Evolutionary conservation across 2,888 invertebrate genomes (phyloP).

Genomic region (Tetropium fuscum): DNA sequence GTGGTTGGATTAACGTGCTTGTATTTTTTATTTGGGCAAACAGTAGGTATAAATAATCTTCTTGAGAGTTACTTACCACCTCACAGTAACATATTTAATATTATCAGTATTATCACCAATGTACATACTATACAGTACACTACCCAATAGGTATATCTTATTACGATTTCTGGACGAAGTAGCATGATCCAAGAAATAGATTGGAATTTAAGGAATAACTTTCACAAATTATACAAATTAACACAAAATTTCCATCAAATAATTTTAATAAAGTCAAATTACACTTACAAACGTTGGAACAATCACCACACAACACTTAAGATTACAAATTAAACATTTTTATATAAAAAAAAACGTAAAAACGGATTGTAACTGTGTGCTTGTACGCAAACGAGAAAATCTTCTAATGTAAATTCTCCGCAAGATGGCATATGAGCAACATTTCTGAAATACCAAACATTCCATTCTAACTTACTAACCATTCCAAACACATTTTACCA

Average conservation of each 20-base stretch:
- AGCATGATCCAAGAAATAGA: slow-evolving; percentile 41
- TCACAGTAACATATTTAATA: neutral
- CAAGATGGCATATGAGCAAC: slow-evolving; percentile 50
- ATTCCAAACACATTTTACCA: slow-evolving; percentile 18
- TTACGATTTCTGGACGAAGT: slow-evolving; percentile 18
- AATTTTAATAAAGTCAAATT: slow-evolving; percentile 11
- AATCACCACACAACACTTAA: slow-evolving; percentile 33
- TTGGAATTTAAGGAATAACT: slow-evolving; percentile 49
- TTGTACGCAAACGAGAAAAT: slow-evolving; percentile 40
- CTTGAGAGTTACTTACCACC: too few species aligned
- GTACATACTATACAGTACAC: too few species aligned
- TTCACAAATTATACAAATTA: slow-evolving; percentile 35
- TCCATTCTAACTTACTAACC: slow-evolving; percentile 31
- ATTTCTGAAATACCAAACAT: slow-evolving; percentile 51
- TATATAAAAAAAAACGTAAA: slow-evolving; percentile 28
- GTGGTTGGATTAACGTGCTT: slow-evolving; percentile 13
- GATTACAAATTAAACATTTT: slow-evolving; percentile 35
- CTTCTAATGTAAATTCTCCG: slow-evolving; percentile 52
- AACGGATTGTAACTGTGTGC: slow-evolving; percentile 24
- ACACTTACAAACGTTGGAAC: slow-evolving; percentile 55
- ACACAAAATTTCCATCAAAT: slow-evolving; percentile 1
- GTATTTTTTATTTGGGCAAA: slow-evolving; percentile 4
- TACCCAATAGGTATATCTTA: too few species aligned
- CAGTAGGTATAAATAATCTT: too few species aligned
- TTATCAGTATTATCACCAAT: neutral